Conservation (phyloP, 2,888 invertebrate genomes). For the Pyrrhosoma nymphula region DNA sequence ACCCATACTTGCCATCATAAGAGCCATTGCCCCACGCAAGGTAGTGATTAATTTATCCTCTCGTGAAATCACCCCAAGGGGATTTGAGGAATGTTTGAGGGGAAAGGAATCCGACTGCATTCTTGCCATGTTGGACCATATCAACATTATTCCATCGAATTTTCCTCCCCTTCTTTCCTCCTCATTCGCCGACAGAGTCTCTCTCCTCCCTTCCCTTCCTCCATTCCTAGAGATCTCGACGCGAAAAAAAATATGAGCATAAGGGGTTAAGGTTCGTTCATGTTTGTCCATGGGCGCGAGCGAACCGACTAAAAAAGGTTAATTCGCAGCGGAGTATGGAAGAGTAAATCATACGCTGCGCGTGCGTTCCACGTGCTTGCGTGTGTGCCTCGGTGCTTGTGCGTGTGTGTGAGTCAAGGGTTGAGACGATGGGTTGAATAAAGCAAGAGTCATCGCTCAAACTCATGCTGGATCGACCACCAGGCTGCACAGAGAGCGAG, state of each 20-base stretch:
- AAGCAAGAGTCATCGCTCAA: slow-evolving; percentile 33
- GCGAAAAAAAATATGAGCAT: slow-evolving; percentile 12
- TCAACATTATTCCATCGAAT: neutral
- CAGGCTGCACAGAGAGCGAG: neutral
- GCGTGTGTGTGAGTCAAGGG: neutral
- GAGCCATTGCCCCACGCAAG: neutral
- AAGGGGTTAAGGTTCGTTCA: slow-evolving; percentile 48
- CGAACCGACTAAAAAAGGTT: slow-evolving; percentile 34
- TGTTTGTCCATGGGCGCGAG: slow-evolving; percentile 58
- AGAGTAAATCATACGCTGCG: slow-evolving; percentile 49
- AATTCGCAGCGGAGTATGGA: slow-evolving; percentile 49
- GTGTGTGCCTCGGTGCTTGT: slow-evolving; percentile 22
- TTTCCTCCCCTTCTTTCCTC: neutral
- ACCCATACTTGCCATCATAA: neutral
- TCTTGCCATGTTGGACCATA: neutral
- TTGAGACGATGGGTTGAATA: neutral
- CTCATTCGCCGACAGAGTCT: neutral
- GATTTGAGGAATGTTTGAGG: neutral
- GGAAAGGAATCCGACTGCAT: neutral
- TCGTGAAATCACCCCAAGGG: too few relatives aligned
- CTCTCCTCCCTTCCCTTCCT: neutral
- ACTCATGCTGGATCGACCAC: neutral
- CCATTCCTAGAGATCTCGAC: neutral
- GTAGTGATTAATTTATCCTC: too few relatives aligned
- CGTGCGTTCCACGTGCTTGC: slow-evolving; percentile 1